Percentiles rank a stretch among this genome's conserved stretches.
Conservation (phyloP, 2,888 invertebrate species). For the Calliscelio sp. region DNA sequence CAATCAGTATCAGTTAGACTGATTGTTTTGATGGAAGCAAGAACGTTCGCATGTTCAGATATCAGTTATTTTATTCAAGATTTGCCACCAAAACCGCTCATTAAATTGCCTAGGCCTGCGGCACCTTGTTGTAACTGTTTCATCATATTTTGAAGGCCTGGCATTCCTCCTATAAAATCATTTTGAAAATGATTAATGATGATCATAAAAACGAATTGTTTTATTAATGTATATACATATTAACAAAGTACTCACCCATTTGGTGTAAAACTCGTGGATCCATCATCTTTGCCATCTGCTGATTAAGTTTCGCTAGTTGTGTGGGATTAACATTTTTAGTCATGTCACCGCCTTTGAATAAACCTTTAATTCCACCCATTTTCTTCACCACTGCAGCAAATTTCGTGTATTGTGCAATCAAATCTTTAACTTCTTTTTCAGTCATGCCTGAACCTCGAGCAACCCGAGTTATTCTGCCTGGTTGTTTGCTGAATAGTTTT, state of each 20-base stretch:
- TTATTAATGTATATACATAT: too few species aligned
- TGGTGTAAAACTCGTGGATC: conserved; percentile 99
- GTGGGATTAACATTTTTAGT: conserved; percentile 99
- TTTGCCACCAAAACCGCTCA: conserved; percentile 88
- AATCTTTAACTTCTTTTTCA: conserved; percentile 98
- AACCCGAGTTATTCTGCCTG: conserved; percentile 92
- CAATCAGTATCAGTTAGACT: conserved; percentile 19
- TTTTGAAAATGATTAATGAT: too few species aligned
- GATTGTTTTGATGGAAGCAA: conserved; percentile 27
- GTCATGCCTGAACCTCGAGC: conserved; percentile 97
- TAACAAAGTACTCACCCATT: conserved; percentile 88
- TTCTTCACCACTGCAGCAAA: conserved; percentile 99
- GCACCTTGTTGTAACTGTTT: conserved; percentile 92
- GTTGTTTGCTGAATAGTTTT: conserved; percentile 97
- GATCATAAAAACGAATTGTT: too few species aligned
- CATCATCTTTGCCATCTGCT: conserved; percentile 99
- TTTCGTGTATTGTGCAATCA: conserved; percentile 99
- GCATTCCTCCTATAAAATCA: conserved; percentile 95
- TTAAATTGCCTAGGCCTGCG: conserved; percentile 87
- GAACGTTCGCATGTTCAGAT: conserved; percentile 20
- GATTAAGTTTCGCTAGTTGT: conserved; percentile 99
- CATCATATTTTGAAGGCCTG: conserved; percentile 99
- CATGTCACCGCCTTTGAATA: conserved; percentile 99
- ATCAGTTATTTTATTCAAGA: conserved; percentile 81
- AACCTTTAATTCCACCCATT: conserved; percentile 99